Evolutionary conservation across 64 coral and sea anemone species (phyloP), one percentile per base, ranked within the genome.

Genomic region (Catalaphyllia jardinei): DNA sequence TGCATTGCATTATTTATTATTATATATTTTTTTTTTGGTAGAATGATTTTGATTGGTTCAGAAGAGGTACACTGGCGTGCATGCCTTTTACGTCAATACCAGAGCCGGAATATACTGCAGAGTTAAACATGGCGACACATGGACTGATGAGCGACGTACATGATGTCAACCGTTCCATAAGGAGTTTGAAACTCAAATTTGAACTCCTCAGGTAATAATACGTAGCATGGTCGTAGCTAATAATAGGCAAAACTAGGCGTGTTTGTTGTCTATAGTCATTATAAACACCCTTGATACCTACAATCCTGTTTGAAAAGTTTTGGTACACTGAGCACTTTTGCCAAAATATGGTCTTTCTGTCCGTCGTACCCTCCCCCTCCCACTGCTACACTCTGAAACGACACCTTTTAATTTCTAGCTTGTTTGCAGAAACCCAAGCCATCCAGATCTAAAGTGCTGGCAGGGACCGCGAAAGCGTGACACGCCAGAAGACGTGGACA

Each of bases 41-140:
- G 97, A 99, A 99, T 82, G 94, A 99, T 77, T 95, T 88, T 52
- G 97, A 99, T 33, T 99, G 97, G 97, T 93, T 99, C 24, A 95
- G 89, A 79, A 93, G 89, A 88, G 97, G 97, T 33, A 72, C 89
- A 0, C 51, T 99, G 38, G 86, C 97, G n/a, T 69, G 77, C 17
- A 91, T 99, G 75, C 88, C 93, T 16, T 87, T 90, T 67, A 22
- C 80, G 28, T 67, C 75, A 6, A 17, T 67, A 20, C n/a, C 65
- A 27, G 79, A 87, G 31, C 71, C 81, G 10, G 88, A 93, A 4
- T 95, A 95, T 77, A 91, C 84, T 1, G 87, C 80, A 20, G 93
- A 92, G 77, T 19, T 91, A 24, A 76, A 74, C 28, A 55, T 92
- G 64, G 88, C 90, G 10, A 93, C 97, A 25, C 97, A 99, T 52